Conservation (phyloP, 2,797 vertebrate species). For the Ataeniobius toweri region DNA sequence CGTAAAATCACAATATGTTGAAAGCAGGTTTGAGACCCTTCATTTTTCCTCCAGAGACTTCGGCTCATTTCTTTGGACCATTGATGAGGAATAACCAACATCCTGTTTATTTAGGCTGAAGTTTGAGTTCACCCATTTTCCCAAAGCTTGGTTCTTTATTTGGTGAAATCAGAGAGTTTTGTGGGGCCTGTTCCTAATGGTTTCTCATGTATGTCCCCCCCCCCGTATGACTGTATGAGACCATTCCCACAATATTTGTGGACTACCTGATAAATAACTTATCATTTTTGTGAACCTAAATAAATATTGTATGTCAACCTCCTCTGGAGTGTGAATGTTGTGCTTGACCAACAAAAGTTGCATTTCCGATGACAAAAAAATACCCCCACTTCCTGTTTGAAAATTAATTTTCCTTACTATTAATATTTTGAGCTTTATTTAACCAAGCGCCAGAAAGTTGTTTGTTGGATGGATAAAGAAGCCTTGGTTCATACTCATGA, state of each 20-base stretch:
- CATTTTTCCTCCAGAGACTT: constrained; percentile 53
- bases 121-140: constrained; percentile 61
- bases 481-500: not conserved
- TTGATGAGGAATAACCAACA: constrained; percentile 53
- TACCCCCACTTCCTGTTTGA: not conserved
- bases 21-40: constrained; percentile 61
- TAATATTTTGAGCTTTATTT: no score
- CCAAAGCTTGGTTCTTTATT: constrained; percentile 78
- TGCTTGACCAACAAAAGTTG: no score
- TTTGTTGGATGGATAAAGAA: not conserved
- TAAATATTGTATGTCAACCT: constrained; percentile 89
- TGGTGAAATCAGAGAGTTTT: constrained; percentile 76
- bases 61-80: constrained; percentile 53
- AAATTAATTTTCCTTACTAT: not conserved
- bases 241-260: constrained; percentile 92
- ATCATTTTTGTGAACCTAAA: constrained; percentile 92
- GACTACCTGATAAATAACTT: constrained; percentile 92
- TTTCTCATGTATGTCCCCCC: constrained; percentile 81
- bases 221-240: constrained; percentile 87
- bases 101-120: constrained; percentile 65
- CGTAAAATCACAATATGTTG: constrained; percentile 72
- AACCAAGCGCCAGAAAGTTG: not conserved
- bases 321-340: constrained; percentile 16
- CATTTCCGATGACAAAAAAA: no score
- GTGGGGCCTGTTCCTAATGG: constrained; percentile 80